Evolutionary conservation across 1,140 invertebrate genomes (phyloP), one percentile per base, ranked within the genome.

Genomic region (Drosophila lacteicornis): DNA sequence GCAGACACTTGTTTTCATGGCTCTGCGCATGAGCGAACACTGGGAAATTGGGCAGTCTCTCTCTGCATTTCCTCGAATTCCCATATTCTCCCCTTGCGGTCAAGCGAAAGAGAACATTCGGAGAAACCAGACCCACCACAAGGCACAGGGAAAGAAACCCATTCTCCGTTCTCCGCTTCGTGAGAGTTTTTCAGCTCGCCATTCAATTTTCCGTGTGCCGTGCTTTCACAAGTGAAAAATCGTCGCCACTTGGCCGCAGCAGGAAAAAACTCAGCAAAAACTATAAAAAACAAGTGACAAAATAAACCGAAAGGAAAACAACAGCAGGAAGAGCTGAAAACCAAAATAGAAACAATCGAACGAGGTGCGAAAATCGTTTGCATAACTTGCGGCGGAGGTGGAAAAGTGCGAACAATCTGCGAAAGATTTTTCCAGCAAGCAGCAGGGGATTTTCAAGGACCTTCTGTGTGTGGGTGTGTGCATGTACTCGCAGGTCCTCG

Each of bases 151-250:
- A 80, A 74, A 82, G 51, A 80, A 78, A 80, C 63, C 69, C 70
- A 83, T 55, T 67, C 53, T 56, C 53, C 53, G 33, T 19, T 13
- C 51, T 22, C 51, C 27, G 53, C 59, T 33, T 59, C 30, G 67
- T 62, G 49, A 77, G 76, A 88, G 80, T 78, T 73, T 83, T 80
- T 84, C 67, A 82, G 69, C 69, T 27, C 61, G 53, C 25, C 75
- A 88, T 87, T 80, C 76, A 79, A 90, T 91, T 90, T 90, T 77
- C 82, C 81, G 67, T 77, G 33, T 67, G 80, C 77, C 62, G 82
- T 50, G 61, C 71, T 67, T 82, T 69, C 62, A 47, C 75, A 74
- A 88, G 79, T 91, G 82, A 81, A 79, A 80, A 91, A 73, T 62
- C 33, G 45, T 73, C 46, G 70, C 47, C 30, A 50, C 67, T 70